Evolutionary conservation across 2,797 vertebrate species (phyloP), one percentile per base, ranked within the genome.

Genomic region (Myotis vivesi): DNA sequence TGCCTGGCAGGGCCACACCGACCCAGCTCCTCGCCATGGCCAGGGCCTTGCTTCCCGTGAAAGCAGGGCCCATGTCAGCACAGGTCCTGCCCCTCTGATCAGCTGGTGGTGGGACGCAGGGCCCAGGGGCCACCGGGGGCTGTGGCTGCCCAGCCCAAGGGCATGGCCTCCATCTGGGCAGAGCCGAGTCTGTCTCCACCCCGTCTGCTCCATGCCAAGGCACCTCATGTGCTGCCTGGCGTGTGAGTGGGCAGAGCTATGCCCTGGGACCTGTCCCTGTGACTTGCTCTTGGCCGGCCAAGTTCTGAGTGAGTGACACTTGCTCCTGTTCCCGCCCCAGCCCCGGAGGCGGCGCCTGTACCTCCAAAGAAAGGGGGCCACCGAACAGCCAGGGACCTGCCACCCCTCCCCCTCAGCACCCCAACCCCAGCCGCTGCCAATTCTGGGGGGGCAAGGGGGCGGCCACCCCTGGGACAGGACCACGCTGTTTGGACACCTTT

Each of bases 261-360:
- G 6, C 0, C 73, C 28, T 7, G 0, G 5, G 11, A 20, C 75
- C 20, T 7, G 25, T 41, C n/a, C 0, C 3, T 2, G 0, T 3
- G 2, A 36, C 49, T 4, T 16, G 59, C 59, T 11, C 19, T 69
- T 6, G 38, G 38, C 49, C 28, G 2, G 16, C 4, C 64, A 28
- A 3, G 64, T 53, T 33, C 76, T 17, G 38, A 44, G 68, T 25
- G 23, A 41, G 25, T 9, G 66, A 12, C 10, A 19, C 33, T 36
- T 17, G 4, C 66, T 69, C n/a, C 23, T 4, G 41, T 13, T 22
- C 49, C 11, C 15, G 10, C 13, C 57, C 22, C 38, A 11, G 55
- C 22, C 85, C 25, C 23, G 53, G 75, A 53, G 4, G 38, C 0
- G 4, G 6, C 19, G 1, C 19, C 51, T 19, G 6, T 46, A 46